Conservation (phyloP, 1,140 invertebrate species). For the Polypedilum pembai region DNA sequence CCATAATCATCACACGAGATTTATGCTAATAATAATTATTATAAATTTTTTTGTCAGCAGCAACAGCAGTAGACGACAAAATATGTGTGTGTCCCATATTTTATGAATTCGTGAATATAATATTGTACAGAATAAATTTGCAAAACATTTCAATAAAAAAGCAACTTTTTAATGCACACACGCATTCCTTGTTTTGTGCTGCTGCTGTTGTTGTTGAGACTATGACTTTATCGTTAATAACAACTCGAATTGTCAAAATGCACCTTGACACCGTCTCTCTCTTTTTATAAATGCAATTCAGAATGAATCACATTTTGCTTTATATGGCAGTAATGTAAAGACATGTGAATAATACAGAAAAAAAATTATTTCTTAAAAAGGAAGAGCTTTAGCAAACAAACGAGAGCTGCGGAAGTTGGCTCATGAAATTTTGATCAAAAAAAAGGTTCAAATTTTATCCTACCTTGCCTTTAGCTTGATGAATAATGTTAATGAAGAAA, state of each 20-base stretch:
- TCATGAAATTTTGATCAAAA: no score
- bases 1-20: background rate
- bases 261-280: slow-evolving; percentile 23
- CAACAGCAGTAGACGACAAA: background rate
- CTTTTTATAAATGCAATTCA: background rate
- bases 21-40: background rate
- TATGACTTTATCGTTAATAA: background rate
- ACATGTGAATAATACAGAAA: no score
- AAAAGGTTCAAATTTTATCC: no score
- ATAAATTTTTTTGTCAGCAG: background rate
- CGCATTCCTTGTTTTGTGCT: background rate
- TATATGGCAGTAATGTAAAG: no score
- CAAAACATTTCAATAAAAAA: slow-evolving; percentile 1
- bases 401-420: no score
- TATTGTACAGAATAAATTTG: background rate
- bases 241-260: background rate
- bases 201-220: no score
- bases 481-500: no score
- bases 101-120: background rate
- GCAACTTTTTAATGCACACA: background rate
- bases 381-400: no score
- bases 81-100: background rate
- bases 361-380: no score
- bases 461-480: no score
- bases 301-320: background rate